phyloP scores from a whole-genome alignment of 1,140 invertebrate species.

The Ericerus pela region DNA sequence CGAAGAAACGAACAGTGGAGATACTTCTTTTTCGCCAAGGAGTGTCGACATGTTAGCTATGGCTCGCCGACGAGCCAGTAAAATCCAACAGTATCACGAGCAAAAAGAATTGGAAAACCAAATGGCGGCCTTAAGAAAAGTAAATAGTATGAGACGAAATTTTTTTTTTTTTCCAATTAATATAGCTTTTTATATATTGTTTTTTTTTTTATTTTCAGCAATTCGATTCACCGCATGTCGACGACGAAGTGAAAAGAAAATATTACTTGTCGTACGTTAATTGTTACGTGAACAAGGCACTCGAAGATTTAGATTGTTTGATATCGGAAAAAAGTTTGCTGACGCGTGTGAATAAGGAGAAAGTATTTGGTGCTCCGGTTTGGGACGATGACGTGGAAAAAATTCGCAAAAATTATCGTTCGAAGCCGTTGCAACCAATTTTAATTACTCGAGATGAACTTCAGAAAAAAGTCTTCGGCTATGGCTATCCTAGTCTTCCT shows the following conservation, averaged over 20 bases:
- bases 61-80: conserved; percentile 40
- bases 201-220: neutral
- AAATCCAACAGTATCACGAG: conserved; percentile 65
- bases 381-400: conserved; percentile 20
- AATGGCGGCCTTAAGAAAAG: conserved; percentile 45
- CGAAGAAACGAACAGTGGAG: conserved; percentile 17
- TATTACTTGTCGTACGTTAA: conserved; percentile 68
- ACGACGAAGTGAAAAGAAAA: conserved; percentile 66
- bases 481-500: conserved; percentile 86
- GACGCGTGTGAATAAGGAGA: conserved; percentile 48
- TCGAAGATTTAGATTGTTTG: conserved; percentile 63
- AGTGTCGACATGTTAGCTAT: conserved; percentile 22
- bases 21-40: conserved; percentile 15
- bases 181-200: neutral
- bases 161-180: neutral
- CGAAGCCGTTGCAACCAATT: conserved; percentile 62
- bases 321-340: conserved; percentile 55
- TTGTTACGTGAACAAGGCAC: conserved; percentile 51
- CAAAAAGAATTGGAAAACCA: conserved; percentile 61
- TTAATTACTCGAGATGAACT: conserved; percentile 78
- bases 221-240: conserved; percentile 34
- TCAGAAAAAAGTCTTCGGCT: conserved; percentile 86
- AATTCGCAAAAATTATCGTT: conserved; percentile 18
- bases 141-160: conserved; percentile 30
- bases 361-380: conserved; percentile 16